A percentile compares a stretch with the other conserved stretches of the same genome.
These are phyloP conservation scores for Pocillopora verrucosa DNA, from an alignment of 64 coral and sea anemone genomes.

Conservation along the genomic window DNA sequence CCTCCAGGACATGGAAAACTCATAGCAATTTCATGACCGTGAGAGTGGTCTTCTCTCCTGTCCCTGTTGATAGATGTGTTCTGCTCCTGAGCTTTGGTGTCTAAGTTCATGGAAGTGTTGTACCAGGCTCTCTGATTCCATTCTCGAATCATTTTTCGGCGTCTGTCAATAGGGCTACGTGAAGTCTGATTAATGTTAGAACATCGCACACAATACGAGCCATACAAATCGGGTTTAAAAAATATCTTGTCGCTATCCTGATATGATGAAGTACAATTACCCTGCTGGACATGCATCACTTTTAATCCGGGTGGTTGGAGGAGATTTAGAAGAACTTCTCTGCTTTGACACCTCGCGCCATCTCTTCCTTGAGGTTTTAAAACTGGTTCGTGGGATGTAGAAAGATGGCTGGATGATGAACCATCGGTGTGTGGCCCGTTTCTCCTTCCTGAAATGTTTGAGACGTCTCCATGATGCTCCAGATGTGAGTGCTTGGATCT, in stretches of 20 bases:
- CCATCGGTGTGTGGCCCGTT: background rate
- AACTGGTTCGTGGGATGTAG: background rate
- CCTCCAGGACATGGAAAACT: background rate
- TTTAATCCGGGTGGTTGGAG: background rate
- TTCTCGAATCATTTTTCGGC: background rate
- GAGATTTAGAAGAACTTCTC: slow-evolving; percentile 24
- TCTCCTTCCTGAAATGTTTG: background rate
- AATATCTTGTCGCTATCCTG: background rate
- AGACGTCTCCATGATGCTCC: background rate
- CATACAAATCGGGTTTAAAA: background rate
- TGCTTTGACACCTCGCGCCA: background rate
- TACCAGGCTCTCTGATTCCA: background rate
- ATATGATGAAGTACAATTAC: background rate
- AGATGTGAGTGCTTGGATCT: background rate
- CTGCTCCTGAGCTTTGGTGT: background rate
- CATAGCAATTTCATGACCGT: background rate
- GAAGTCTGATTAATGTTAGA: background rate
- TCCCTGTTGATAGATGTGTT: background rate
- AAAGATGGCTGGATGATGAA: background rate
- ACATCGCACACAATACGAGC: background rate
- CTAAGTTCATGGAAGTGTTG: background rate
- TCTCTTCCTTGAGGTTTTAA: background rate
- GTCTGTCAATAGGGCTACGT: background rate
- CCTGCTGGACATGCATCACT: background rate
- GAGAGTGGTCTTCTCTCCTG: background rate